Base-by-base conservation (phyloP, 2,888 invertebrate species). In the Melanostoma mellinum region DNA sequence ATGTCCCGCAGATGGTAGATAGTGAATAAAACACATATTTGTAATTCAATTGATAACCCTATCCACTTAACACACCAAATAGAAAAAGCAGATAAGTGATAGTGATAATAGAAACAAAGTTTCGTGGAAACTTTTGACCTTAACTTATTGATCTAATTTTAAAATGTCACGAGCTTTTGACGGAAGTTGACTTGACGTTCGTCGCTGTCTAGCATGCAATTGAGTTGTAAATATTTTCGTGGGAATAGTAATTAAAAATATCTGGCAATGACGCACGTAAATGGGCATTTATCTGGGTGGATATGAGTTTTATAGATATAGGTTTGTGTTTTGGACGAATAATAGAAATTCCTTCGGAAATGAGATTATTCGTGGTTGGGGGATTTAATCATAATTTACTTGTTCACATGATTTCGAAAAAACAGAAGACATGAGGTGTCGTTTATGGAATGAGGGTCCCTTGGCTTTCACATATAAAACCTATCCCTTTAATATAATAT, bases 131-230 rank as follows among this genome's bases (percentile, higher is more conserved):
- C 65, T 84, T 84, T 84, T 79, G 84, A 79, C 84, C 84, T 84
- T 84, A 84, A 79, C 79, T 84, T 78, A 84, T 84, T 84, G 84
- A 84, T 79, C 84, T 84, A 84, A 84, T 84, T 84, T 84, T 67
- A 63, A 78, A 75, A 55, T 61, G 84, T 67, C 74, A 84, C 79
- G 79, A 79, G 79, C 38, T 82, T 50, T 65, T 53, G 56, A 52
- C 82, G 79, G 73, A 79, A 74, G 79, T 67, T 71, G 74, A 20
- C 20, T 20, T 20, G 20, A 20, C 20, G 20, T 20, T 46, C 8
- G 35, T 46, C 8, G 35, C 36, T 78, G 78, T 75, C 74, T 84
- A 67, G 60, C 69, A 71, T 71, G 74, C 67, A 75, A 79, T 84
- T 79, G 69, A 79, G 67, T 67, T 58, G 71, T 71, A 79, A 75